Conservation (phyloP, 1,140 invertebrate species). For the Ooceraea biroi region DNA sequence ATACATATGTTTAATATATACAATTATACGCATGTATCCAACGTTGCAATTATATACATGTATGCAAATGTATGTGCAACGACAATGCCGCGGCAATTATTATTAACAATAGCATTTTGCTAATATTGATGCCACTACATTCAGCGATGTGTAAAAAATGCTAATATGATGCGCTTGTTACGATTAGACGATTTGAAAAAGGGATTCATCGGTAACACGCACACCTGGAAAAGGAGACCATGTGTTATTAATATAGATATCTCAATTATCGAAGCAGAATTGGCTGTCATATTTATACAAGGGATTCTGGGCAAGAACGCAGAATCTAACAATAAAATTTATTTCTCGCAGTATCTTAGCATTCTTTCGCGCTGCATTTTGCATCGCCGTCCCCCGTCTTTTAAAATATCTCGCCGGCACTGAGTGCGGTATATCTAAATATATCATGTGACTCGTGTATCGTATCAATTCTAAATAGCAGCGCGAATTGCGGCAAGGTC, state of each 20-base stretch:
- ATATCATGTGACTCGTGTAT: slow-evolving; percentile 64
- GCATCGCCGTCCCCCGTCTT: slow-evolving; percentile 63
- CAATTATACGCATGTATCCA: background rate
- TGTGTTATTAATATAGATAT: slow-evolving; percentile 45
- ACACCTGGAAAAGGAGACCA: too few species aligned
- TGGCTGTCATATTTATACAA: slow-evolving; percentile 11
- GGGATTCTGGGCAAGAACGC: slow-evolving; percentile 9
- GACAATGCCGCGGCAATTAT: background rate
- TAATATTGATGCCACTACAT: background rate
- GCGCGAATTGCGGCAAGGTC: slow-evolving; percentile 13
- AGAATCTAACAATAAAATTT: slow-evolving; percentile 36
- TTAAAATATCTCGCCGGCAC: slow-evolving; percentile 68
- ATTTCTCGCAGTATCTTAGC: background rate
- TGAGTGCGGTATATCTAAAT: slow-evolving; percentile 66
- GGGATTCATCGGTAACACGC: too few species aligned
- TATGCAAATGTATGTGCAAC: background rate
- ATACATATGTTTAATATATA: too few species aligned
- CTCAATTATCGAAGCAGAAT: slow-evolving; percentile 14
- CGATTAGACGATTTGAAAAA: slow-evolving; percentile 5
- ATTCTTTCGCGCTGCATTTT: slow-evolving; percentile 53
- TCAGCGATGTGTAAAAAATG: background rate
- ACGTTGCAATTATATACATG: background rate
- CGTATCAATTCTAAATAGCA: slow-evolving; percentile 69
- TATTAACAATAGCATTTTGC: slow-evolving; percentile 6
- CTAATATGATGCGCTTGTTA: background rate